A percentile compares a stretch with the other conserved stretches of the same genome.
These are phyloP conservation scores for Herminia tarsipennalis DNA, from an alignment of 2,888 invertebrate species.

Conservation along the genomic window DNA sequence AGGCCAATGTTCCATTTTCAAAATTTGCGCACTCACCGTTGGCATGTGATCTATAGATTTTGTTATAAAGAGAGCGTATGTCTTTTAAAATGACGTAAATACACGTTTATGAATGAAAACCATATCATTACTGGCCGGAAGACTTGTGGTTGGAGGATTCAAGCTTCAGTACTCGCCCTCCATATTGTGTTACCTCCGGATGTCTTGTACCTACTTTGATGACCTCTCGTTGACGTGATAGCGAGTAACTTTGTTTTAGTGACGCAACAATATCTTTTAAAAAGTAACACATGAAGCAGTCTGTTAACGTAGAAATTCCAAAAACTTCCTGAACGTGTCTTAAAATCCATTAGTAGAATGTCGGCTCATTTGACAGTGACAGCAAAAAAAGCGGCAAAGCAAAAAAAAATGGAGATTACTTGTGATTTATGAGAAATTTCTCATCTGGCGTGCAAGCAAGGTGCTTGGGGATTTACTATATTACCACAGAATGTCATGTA, in stretches of 20 bases:
- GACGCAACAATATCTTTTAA: too few relatives aligned
- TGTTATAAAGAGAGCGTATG: too few relatives aligned
- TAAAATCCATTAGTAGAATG: conserved; percentile 28
- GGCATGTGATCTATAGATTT: too few relatives aligned
- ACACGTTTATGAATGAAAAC: conserved; percentile 12
- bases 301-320: neutral
- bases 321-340: conserved; percentile 22
- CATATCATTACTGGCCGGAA: conserved; percentile 40
- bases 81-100: neutral
- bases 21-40: too few relatives aligned
- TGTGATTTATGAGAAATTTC: conserved; percentile 32
- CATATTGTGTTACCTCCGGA: conserved; percentile 27
- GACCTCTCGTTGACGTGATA: neutral
- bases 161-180: conserved; percentile 35
- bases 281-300: neutral
- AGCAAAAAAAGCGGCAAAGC: conserved; percentile 32
- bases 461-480: conserved; percentile 1
- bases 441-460: conserved; percentile 7
- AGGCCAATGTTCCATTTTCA: too few relatives aligned
- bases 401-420: conserved; percentile 30
- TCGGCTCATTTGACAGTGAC: conserved; percentile 43
- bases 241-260: neutral
- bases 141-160: conserved; percentile 37
- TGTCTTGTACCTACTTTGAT: too few relatives aligned
- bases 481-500: neutral